Evolutionary conservation across 2,888 invertebrate species (phyloP), one percentile per base, ranked within the genome.

Genomic region (Hermaeophaga mercurialis): DNA sequence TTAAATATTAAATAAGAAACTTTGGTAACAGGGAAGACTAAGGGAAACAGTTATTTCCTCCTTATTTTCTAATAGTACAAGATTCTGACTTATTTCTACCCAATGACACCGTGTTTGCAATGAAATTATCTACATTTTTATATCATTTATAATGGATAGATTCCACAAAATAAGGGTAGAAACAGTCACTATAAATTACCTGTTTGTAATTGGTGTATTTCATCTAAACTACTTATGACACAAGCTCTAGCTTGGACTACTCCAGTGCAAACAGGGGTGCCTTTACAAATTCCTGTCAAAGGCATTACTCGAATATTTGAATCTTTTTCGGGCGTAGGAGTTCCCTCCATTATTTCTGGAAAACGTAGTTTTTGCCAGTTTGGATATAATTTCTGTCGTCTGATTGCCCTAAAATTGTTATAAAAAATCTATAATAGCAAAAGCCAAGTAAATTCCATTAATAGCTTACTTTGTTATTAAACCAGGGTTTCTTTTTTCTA

Each of bases 181-280:
- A n/a, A n/a, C n/a, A n/a, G n/a, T n/a, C n/a, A n/a, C n/a, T n/a
- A n/a, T n/a, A n/a, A n/a, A n/a, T 15, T 67, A 75, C 76, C 79
- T 49, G 69, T 63, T 66, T 73, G 62, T 50, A 79, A 64, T 52
- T 73, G 67, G 38, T 70, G 69, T 2, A 75, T 72, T 2, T 90
- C 87, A 70, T 89, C 85, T 15, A 92, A 75, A 49, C 81, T 81
- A 9, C 80, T 82, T 8, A 91, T 84, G 1, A 93, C 90, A 68
- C 90, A 86, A 0, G 89, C 91, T 45, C 85, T 79, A 0, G 85
- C 90, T 7, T 82, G 76, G 1, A 87, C 84, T 24, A 82, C 80
- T 0, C 91, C 91, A 4, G 82, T 81, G 66, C 85, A 89, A 2
- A 90, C 90, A 0, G 90, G 84, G 6, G 88, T 88, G 6, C 89